phyloP scores from a whole-genome alignment of 1,140 invertebrate genomes.

The Caenorhabditis brenneri region DNA sequence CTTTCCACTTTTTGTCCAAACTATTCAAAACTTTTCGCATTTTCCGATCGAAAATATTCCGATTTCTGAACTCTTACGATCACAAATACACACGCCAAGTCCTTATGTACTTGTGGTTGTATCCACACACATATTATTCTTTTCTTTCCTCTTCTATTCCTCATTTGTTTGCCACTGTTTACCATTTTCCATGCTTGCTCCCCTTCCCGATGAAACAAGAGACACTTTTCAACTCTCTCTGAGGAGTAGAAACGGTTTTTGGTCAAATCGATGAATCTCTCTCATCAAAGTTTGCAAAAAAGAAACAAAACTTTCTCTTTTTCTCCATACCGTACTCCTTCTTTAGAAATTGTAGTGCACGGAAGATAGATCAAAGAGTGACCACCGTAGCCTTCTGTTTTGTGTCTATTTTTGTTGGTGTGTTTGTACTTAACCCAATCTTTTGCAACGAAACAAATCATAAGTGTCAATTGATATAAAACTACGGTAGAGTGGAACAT shows the following conservation, averaged over 20 bases:
- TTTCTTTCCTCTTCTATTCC: background rate
- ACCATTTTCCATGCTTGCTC: slow-evolving; percentile 21
- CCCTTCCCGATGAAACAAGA: background rate
- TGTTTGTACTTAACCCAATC: background rate
- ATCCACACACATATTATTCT: slow-evolving; percentile 30
- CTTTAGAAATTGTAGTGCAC: background rate
- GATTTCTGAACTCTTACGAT: slow-evolving; percentile 22
- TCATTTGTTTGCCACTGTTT: slow-evolving; percentile 13
- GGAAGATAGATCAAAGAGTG: background rate
- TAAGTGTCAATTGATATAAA: too few relatives aligned
- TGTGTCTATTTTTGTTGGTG: background rate
- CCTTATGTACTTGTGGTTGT: slow-evolving; percentile 26
- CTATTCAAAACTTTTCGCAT: background rate
- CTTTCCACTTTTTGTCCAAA: too few relatives aligned
- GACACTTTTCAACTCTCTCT: background rate
- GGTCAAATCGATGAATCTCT: background rate
- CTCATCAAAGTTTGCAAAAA: background rate
- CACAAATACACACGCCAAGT: slow-evolving; percentile 14
- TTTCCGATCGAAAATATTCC: background rate
- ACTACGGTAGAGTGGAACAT: too few relatives aligned
- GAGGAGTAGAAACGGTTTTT: background rate
- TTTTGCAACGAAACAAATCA: too few relatives aligned
- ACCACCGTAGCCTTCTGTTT: background rate
- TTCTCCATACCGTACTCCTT: background rate
- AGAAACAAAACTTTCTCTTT: background rate